Evolutionary conservation across 2,797 vertebrate species (phyloP).

Genomic region (Hyperoplus immaculatus): DNA sequence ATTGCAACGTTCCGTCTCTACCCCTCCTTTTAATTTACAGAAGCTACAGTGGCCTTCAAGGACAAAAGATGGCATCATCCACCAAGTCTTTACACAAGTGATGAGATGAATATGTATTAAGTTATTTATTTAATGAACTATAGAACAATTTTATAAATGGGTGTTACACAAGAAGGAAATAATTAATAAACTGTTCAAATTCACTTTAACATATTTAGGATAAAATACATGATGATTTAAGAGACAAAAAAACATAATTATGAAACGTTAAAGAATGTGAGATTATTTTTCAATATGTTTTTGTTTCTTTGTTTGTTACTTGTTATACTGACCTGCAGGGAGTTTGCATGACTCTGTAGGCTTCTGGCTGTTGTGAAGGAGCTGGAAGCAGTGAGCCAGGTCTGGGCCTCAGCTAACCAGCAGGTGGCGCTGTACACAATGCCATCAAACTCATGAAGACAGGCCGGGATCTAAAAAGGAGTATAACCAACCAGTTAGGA

Average conservation of each 20-base stretch:
- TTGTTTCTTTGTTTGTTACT: background rate
- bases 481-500: rapidly evolving
- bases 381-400: slow-evolving; percentile 83
- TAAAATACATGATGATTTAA: background rate
- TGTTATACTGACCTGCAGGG: slow-evolving; percentile 87
- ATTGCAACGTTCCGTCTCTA: no score
- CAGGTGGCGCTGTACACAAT: slow-evolving; percentile 82
- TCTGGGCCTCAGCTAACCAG: slow-evolving; percentile 90
- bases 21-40: no score
- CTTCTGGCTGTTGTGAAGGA: slow-evolving; percentile 86
- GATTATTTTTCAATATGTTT: background rate
- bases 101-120: no score
- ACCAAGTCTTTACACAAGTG: no score
- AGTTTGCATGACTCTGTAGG: slow-evolving; percentile 84
- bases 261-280: background rate
- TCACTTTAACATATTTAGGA: background rate
- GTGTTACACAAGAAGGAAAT: no score
- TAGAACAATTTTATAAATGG: no score
- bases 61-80: no score
- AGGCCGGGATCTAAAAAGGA: slow-evolving; percentile 86
- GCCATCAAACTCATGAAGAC: slow-evolving; percentile 91
- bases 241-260: background rate
- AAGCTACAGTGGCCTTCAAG: no score
- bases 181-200: no score
- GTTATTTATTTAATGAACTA: no score